Evolutionary conservation across 2,888 invertebrate genomes (phyloP).

Genomic region (Entomobrya multifasciata): DNA sequence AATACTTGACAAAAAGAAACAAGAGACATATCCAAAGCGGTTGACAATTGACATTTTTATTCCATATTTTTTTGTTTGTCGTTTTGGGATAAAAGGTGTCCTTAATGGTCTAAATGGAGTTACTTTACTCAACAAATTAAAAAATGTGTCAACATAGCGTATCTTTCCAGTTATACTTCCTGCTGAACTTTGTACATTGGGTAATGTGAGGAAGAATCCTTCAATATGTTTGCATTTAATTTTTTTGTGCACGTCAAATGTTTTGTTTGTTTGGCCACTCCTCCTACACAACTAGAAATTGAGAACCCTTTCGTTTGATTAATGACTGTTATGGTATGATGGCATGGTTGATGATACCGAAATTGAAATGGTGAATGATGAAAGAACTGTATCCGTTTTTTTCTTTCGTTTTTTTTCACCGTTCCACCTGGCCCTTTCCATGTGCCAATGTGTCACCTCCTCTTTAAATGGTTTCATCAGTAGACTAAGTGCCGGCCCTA

Average conservation of each 20-base stretch:
- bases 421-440: constrained; percentile 37
- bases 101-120: not conserved
- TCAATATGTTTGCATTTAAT: not conserved
- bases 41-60: constrained; percentile 72
- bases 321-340: not conserved
- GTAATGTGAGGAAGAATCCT: not conserved
- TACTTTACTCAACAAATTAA: constrained; percentile 18
- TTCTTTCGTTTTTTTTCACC: not conserved
- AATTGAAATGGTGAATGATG: constrained; percentile 9
- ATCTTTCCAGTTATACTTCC: constrained; percentile 14
- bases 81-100: constrained; percentile 37
- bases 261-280: constrained; percentile 39
- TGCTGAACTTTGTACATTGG: not conserved
- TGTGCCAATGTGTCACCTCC: constrained; percentile 37
- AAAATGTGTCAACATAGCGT: constrained; percentile 27
- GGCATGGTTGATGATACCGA: not conserved
- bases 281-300: constrained; percentile 31
- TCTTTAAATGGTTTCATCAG: constrained; percentile 2
- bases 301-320: constrained; percentile 45
- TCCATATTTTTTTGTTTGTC: constrained; percentile 54
- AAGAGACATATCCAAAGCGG: not conserved
- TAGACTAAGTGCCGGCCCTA: not conserved
- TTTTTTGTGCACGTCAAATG: constrained; percentile 29
- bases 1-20: constrained; percentile 28
- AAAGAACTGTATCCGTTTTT: not conserved